These are phyloP conservation scores for Sarotherodon lohbergeri DNA, from an alignment of 2,113 vertebrate species.

Conservation along the genomic window DNA sequence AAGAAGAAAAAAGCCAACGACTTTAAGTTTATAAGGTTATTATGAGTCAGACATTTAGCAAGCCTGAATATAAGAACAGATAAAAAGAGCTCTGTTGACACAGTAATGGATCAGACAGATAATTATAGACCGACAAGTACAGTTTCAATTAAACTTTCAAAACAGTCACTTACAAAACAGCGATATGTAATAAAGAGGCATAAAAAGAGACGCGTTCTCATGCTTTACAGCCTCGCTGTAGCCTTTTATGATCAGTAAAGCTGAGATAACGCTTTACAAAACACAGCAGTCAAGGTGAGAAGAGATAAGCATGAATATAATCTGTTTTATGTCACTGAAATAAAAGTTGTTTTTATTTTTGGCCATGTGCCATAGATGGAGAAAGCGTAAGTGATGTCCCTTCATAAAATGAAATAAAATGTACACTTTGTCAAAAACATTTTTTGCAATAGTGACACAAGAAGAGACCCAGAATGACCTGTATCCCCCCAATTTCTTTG, in stretches of 20 bases:
- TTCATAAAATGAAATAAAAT: neutral
- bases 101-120: neutral
- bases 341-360: neutral
- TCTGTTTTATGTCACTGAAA: neutral
- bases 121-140: neutral
- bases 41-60: neutral
- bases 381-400: neutral
- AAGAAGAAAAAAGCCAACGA: neutral
- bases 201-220: neutral
- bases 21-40: neutral
- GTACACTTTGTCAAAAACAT: neutral
- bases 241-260: neutral
- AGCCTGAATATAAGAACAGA: neutral
- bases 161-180: neutral
- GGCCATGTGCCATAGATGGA: neutral
- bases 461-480: rapidly evolving
- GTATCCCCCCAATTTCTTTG: rapidly evolving
- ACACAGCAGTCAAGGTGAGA: neutral
- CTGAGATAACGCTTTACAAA: neutral
- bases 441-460: neutral
- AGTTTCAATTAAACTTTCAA: neutral
- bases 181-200: neutral
- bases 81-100: neutral
- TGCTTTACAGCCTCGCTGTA: neutral
- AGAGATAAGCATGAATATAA: neutral